These are phyloP conservation scores for Thalpophila matura DNA, from an alignment of 2,888 invertebrate genomes.

Conservation along the genomic window DNA sequence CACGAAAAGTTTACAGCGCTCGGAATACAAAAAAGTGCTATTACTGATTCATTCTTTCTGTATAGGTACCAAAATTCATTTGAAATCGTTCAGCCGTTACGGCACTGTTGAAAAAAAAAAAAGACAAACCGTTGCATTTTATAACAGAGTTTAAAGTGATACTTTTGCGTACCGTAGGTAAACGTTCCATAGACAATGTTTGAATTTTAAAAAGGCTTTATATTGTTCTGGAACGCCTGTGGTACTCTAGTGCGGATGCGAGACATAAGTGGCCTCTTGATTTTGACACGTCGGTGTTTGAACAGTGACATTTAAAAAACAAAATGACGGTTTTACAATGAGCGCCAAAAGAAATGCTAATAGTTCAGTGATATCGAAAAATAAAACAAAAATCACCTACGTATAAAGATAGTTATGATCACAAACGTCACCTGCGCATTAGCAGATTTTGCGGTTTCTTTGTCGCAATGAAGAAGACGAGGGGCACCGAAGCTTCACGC, in stretches of 20 bases:
- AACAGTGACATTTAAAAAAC: constrained; percentile 27
- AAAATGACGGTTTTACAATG: constrained; percentile 16
- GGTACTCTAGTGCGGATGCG: constrained; percentile 46
- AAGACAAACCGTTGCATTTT: neutral
- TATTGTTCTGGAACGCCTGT: constrained; percentile 3
- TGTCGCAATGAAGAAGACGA: too few relatives aligned
- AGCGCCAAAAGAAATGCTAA: neutral
- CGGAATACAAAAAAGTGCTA: too few relatives aligned
- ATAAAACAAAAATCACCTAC: too few relatives aligned
- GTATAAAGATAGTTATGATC: too few relatives aligned
- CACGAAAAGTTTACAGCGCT: too few relatives aligned
- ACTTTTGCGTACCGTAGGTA: neutral
- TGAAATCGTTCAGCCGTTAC: neutral
- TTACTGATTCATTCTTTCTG: neutral
- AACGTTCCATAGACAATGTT: neutral
- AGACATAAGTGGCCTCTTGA: constrained; percentile 21
- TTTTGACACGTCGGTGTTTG: constrained; percentile 22
- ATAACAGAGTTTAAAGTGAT: neutral
- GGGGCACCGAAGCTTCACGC: too few relatives aligned
- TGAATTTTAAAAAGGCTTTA: neutral
- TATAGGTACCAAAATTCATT: neutral
- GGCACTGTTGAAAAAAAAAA: neutral
- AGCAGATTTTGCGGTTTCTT: too few relatives aligned
- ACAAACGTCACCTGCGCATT: too few relatives aligned
- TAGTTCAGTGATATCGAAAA: too few relatives aligned